Evolutionary conservation across 37 sponge, comb jelly and placozoan species (phyloP), one percentile per base, ranked within the genome.

Genomic region (Halichondria panicea): DNA sequence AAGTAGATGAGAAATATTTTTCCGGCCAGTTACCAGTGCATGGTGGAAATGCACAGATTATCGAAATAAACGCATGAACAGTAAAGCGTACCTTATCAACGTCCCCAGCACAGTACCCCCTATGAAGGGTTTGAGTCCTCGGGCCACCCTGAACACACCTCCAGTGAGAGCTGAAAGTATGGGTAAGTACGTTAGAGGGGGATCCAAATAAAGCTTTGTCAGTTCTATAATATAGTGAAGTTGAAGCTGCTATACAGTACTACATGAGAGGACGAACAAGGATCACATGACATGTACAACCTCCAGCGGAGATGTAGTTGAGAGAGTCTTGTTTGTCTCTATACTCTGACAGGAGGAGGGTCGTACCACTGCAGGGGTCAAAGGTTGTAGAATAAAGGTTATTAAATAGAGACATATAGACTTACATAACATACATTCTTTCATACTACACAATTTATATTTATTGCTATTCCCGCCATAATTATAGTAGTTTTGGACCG

Each of bases 281-380:
- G 13, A 48, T 48, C 15, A 48, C 52, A 48, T 59, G 27, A 11
- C n/a, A 2, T 15, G 19, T 24, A 61, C 9, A 59, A 84, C 85
- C 74, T 71, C 90, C 90, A 60, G 86, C 77, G 38, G 76, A 71
- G 1, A 80, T 78, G 30, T 72, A 74, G 76, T 89, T 84, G 31
- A 89, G 43, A 8, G 50, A 75, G 75, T 79, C 85, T 0, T 84
- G 75, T 8, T 67, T 79, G 61, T 80, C 65, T 52, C 90, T 41
- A 44, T 89, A 89, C 0, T 57, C 38, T 30, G 81, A 43, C 45
- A 83, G 38, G 8, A 82, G 59, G 30, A 83, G 45, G 39, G 46
- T 70, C 13, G 71, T 44, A 31, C 77, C 84, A 63, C 89, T 88
- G 69, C 21, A 68, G 8, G 19, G 9, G 39, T 3, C 37, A 59